A percentile compares a stretch with the other conserved stretches of the same genome.
Conservation (phyloP, 2,888 invertebrate genomes). For the Laspeyria flexula region DNA sequence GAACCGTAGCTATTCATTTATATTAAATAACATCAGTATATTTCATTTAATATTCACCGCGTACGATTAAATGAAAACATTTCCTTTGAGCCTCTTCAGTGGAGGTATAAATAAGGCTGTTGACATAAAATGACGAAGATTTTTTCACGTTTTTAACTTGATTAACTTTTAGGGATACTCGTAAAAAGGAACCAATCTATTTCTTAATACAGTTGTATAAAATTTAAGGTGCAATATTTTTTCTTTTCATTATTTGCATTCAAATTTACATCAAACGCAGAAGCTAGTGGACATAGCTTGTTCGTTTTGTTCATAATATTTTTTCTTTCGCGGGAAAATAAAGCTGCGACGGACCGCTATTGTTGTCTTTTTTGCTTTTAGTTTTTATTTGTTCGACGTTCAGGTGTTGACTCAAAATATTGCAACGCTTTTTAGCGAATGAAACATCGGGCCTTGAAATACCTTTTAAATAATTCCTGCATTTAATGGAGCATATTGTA, state of each 20-base stretch:
- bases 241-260: neutral
- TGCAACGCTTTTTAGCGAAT: conserved; percentile 57
- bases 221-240: conserved; percentile 5
- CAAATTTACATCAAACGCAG: conserved; percentile 6
- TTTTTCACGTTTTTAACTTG: conserved; percentile 40
- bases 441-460: conserved; percentile 51
- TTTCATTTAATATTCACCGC: conserved; percentile 26
- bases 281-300: conserved; percentile 34
- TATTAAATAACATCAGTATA: conserved; percentile 19
- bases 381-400: conserved; percentile 51
- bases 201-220: conserved; percentile 12
- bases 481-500: too few species aligned
- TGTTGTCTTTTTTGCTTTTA: conserved; percentile 51
- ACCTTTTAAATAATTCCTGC: too few species aligned
- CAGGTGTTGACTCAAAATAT: conserved; percentile 68
- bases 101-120: conserved; percentile 23
- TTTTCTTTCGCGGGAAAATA: conserved; percentile 51
- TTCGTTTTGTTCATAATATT: conserved; percentile 52
- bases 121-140: conserved; percentile 29
- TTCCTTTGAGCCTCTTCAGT: conserved; percentile 25
- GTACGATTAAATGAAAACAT: conserved; percentile 36
- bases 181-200: conserved; percentile 30
- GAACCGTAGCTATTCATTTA: too few species aligned
- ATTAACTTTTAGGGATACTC: conserved; percentile 30
- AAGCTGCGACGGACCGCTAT: conserved; percentile 42